Evolutionary conservation across 2,797 vertebrate genomes (phyloP).

Genomic region (Pipistrellus nathusii): DNA sequence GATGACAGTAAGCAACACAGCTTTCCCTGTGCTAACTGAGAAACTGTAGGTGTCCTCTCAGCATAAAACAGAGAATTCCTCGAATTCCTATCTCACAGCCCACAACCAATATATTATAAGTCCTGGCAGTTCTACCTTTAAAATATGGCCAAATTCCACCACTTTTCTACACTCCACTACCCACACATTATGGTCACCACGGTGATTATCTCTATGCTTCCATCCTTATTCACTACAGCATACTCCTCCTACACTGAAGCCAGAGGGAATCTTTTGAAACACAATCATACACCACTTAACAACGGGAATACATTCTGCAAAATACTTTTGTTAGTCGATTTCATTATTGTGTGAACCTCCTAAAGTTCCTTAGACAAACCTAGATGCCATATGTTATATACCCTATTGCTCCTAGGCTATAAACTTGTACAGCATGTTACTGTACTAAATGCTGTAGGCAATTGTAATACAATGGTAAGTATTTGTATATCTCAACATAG

Average conservation of each 20-base stretch:
- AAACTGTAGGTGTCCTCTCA: not conserved
- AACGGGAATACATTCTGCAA: accelerated
- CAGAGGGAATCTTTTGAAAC: not conserved
- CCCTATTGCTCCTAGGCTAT: not conserved
- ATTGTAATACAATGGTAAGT: not conserved
- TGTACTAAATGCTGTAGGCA: not conserved
- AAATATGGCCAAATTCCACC: not conserved
- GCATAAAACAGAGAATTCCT: slow-evolving; percentile 39
- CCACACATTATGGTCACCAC: not conserved
- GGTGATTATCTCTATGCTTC: not conserved
- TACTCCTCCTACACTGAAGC: not conserved
- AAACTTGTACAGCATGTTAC: not conserved
- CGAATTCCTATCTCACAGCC: not conserved
- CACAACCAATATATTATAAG: not conserved
- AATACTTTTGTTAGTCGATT: not conserved
- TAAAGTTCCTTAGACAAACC: not conserved
- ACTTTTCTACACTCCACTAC: not conserved
- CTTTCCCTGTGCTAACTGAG: not conserved
- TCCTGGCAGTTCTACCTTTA: not conserved
- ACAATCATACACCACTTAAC: not conserved
- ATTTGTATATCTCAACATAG: not conserved
- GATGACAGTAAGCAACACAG: slow-evolving; percentile 42
- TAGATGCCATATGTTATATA: not conserved
- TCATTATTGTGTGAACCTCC: not conserved
- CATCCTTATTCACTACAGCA: not conserved